Evolutionary conservation across 30 jellyfish, hydroid and myxozoan species (phyloP).

Genomic region (Clytia hemisphaerica): DNA sequence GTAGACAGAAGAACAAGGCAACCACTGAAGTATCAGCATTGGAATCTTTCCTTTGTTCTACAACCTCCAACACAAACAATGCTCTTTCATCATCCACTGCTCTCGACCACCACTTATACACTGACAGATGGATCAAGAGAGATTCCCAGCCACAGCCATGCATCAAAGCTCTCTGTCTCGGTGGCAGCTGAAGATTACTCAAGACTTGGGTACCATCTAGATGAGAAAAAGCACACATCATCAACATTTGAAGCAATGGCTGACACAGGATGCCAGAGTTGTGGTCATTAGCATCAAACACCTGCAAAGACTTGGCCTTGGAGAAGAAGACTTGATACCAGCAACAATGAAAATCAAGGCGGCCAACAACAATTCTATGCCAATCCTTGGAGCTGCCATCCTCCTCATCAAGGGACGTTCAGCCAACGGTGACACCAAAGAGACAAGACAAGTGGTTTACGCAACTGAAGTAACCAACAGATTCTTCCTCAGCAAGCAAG

Average conservation of each 20-base stretch:
- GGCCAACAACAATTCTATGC: neutral
- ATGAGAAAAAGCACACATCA: neutral
- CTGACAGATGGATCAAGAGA: conserved; percentile 3
- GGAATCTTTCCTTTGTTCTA: neutral
- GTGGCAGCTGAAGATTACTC: neutral
- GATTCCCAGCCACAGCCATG: conserved; percentile 6
- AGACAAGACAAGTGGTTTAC: conserved; percentile 5
- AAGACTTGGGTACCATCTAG: conserved; percentile 1
- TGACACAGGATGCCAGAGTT: conserved; percentile 17
- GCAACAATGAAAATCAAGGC: neutral
- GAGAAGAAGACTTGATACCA: conserved; percentile 3
- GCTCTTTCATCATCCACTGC: conserved; percentile 9
- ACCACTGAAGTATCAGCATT: conserved; percentile 2
- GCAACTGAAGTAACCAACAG: conserved; percentile 8
- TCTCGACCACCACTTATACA: conserved; percentile 5
- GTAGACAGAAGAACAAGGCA: neutral
- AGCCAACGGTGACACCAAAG: conserved; percentile 14
- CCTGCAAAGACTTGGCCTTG: conserved; percentile 8
- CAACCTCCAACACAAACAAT: neutral
- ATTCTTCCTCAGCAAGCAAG: conserved; percentile 2
- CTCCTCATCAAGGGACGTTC: conserved; percentile 5
- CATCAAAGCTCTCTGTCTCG: neutral
- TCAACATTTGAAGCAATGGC: neutral
- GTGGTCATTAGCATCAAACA: conserved; percentile 2
- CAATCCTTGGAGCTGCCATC: conserved; percentile 11